These are phyloP conservation scores for Erpobdella octoculata DNA, from an alignment of 2,888 invertebrate species.

Conservation along the genomic window DNA sequence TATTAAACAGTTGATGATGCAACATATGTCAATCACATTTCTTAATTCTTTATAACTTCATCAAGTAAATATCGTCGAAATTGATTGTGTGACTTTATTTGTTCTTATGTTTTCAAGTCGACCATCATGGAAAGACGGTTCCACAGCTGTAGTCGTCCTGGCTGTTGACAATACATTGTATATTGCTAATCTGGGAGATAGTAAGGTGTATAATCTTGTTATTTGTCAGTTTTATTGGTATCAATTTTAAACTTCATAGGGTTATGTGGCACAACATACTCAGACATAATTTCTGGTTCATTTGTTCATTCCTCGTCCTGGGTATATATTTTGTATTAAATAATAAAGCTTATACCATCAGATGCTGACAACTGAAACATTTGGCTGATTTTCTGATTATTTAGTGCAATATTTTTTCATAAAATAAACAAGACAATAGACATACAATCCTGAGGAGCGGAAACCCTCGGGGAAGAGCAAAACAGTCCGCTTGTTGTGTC, in stretches of 20 bases:
- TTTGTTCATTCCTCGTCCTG: neutral
- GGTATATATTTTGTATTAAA: neutral
- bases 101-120: constrained; percentile 50
- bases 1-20: neutral
- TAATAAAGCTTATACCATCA: too few species aligned
- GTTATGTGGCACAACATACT: too few species aligned
- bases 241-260: neutral
- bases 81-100: too few species aligned
- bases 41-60: too few species aligned
- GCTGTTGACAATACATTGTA: constrained; percentile 54
- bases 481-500: too few species aligned
- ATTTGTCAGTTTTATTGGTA: neutral
- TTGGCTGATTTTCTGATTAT: too few species aligned
- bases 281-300: neutral
- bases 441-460: too few species aligned
- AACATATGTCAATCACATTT: neutral
- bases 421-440: too few species aligned
- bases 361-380: too few species aligned
- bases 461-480: too few species aligned
- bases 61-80: too few species aligned
- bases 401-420: too few species aligned
- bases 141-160: constrained; percentile 54
- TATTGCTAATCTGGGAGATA: constrained; percentile 56
- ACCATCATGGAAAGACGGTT: constrained; percentile 57
- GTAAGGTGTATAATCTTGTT: constrained; percentile 48